Percentiles rank a stretch among this genome's conserved stretches.
Evolutionary conservation across 2,797 vertebrate species (phyloP).

Genomic region (Pipistrellus kuhlii): DNA sequence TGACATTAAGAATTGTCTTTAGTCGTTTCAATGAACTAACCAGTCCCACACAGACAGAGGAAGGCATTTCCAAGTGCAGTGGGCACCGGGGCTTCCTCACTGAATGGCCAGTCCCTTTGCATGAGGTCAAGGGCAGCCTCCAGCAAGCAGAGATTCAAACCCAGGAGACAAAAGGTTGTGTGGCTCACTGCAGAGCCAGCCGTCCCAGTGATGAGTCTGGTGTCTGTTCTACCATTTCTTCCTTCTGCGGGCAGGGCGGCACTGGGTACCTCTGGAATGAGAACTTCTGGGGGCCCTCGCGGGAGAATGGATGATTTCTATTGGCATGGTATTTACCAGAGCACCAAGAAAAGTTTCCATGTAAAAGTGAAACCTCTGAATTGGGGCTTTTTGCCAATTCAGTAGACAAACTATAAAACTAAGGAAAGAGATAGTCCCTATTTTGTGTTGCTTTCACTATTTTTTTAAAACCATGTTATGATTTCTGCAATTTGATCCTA

Average conservation of each 20-base stretch:
- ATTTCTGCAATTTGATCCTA: not conserved
- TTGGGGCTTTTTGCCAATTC: not conserved
- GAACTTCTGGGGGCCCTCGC: no score
- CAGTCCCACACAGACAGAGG: constrained; percentile 47
- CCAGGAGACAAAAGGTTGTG: not conserved
- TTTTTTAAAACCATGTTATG: not conserved
- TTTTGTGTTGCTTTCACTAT: not conserved
- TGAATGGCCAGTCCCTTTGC: not conserved
- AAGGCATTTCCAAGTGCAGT: not conserved
- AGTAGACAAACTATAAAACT: not conserved
- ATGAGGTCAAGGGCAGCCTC: not conserved
- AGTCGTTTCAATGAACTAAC: constrained; percentile 60
- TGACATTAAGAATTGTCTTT: constrained; percentile 69
- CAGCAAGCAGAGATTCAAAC: not conserved
- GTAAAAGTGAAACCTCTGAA: not conserved
- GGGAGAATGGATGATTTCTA: no score
- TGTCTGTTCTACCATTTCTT: not conserved
- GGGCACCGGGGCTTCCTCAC: not conserved
- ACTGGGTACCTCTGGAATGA: no score
- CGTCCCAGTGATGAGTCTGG: not conserved
- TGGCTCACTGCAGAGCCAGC: not conserved
- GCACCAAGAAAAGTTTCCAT: not conserved
- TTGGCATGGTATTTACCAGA: not conserved
- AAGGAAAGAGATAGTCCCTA: not conserved
- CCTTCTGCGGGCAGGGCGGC: no score